A percentile compares a stretch with the other conserved stretches of the same genome.
phyloP scores from a whole-genome alignment of 2,888 invertebrate genomes.

The Andricus curvator region DNA sequence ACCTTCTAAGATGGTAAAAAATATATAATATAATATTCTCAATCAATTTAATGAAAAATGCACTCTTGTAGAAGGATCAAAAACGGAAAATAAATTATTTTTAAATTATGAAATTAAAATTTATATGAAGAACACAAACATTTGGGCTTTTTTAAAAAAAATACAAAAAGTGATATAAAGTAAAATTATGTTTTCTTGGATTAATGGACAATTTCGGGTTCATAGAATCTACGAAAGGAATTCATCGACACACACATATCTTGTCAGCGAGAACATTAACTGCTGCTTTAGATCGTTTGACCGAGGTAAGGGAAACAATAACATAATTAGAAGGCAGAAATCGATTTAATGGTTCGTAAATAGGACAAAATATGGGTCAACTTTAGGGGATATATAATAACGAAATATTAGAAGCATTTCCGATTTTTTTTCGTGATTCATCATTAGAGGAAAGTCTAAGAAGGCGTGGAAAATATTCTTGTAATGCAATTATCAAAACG shows the following conservation, averaged over 20 bases:
- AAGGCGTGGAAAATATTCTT: no score
- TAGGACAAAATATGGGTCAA: no score
- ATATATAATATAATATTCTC: no score
- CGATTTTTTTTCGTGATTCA: no score
- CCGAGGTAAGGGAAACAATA: constrained; percentile 8
- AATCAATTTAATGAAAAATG: no score
- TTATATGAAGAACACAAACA: background rate
- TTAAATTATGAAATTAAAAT: no score
- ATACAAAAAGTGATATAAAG: background rate
- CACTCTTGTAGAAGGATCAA: no score
- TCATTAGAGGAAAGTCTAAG: no score
- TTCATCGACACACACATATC: background rate
- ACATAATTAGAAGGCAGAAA: background rate
- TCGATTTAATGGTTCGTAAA: background rate
- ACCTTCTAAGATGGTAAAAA: background rate
- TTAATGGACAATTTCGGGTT: background rate
- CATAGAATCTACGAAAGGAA: background rate
- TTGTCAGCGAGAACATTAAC: background rate
- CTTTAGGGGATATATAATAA: no score
- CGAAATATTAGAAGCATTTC: no score
- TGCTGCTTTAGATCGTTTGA: background rate
- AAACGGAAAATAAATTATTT: no score
- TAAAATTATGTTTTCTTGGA: background rate
- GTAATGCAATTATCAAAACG: no score
- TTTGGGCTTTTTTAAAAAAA: background rate